These are phyloP conservation scores for Anastrepha obliqua DNA, from an alignment of 1,140 invertebrate genomes.

Conservation along the genomic window DNA sequence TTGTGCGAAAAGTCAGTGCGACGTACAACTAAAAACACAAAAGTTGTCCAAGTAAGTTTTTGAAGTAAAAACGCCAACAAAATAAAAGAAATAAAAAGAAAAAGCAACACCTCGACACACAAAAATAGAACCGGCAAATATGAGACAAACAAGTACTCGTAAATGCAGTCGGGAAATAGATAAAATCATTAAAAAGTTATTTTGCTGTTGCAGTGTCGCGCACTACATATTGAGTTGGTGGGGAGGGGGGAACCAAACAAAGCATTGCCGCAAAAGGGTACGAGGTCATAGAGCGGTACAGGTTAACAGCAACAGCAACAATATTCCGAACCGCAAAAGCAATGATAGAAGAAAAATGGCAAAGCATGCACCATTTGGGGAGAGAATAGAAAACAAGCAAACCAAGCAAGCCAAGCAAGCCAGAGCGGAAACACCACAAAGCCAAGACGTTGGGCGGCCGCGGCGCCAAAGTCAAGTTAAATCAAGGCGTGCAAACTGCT, in stretches of 20 bases:
- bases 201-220: not conserved
- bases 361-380: not conserved
- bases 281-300: constrained; percentile 29
- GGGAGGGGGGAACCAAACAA: not conserved
- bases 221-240: not conserved
- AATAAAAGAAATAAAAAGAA: not conserved
- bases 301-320: constrained; percentile 15
- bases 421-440: constrained; percentile 3
- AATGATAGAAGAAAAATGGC: not conserved
- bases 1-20: not conserved
- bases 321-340: not conserved
- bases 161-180: constrained; percentile 33
- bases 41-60: constrained; percentile 30
- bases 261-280: not conserved
- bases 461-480: not conserved
- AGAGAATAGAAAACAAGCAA: not conserved
- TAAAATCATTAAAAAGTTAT: constrained; percentile 50
- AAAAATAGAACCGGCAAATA: constrained; percentile 4
- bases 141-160: not conserved
- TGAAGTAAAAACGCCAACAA: not conserved
- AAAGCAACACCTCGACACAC: not conserved
- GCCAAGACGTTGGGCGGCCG: not conserved
- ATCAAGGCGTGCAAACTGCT: constrained; percentile 27
- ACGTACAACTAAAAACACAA: not conserved
- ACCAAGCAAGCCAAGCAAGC: not conserved